Evolutionary conservation across 2,888 invertebrate genomes (phyloP).

Genomic region (Lithophane leautieri): DNA sequence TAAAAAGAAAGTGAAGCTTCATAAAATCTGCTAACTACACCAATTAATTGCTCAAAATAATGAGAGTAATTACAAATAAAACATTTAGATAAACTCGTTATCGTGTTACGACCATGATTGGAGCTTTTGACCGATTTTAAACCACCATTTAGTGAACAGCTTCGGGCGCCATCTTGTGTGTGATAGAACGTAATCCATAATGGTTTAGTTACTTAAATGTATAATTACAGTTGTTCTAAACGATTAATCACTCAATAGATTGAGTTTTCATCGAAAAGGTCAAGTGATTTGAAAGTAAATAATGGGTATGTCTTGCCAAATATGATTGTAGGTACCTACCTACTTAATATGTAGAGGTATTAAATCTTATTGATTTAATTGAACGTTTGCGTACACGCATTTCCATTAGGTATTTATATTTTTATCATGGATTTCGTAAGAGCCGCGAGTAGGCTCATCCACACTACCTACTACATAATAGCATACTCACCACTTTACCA

Average conservation of each 20-base stretch:
- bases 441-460: no score
- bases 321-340: constrained; percentile 2
- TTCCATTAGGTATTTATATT: background rate
- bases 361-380: constrained; percentile 18
- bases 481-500: no score
- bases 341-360: background rate
- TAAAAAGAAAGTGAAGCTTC: constrained; percentile 43
- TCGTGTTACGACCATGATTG: constrained; percentile 60
- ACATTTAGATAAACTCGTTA: constrained; percentile 64
- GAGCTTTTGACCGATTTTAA: constrained; percentile 70
- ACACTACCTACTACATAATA: background rate
- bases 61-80: constrained; percentile 59
- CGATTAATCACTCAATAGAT: constrained; percentile 83
- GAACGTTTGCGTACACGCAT: background rate
- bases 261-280: constrained; percentile 80
- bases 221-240: constrained; percentile 81
- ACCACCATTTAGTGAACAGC: constrained; percentile 73
- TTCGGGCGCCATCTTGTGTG: constrained; percentile 74
- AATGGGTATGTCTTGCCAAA: constrained; percentile 50
- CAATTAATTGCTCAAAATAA: constrained; percentile 60
- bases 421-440: background rate
- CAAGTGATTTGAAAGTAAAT: constrained; percentile 68
- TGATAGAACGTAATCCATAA: constrained; percentile 73
- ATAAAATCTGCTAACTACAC: constrained; percentile 49
- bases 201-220: constrained; percentile 74